Conservation (phyloP, 2,113 vertebrate species). For the Rutilus rutilus region DNA sequence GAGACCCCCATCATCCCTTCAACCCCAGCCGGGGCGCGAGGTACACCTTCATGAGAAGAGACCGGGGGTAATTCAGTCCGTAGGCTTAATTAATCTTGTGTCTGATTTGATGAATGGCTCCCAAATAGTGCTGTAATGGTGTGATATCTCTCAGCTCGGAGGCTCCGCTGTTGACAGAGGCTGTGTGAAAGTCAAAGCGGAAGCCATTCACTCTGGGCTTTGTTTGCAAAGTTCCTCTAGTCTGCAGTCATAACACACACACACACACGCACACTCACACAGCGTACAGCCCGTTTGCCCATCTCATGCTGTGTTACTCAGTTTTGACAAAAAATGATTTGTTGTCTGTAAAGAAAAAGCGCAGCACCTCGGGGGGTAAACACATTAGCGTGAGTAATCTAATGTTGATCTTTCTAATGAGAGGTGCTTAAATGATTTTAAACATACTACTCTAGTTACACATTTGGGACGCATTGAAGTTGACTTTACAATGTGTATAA, state of each 20-base stretch:
- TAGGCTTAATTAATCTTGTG: slow-evolving; percentile 80
- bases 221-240: slow-evolving; percentile 71
- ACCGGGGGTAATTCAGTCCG: slow-evolving; percentile 62
- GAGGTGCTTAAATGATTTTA: slow-evolving; percentile 69
- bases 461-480: slow-evolving; percentile 42
- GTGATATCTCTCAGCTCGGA: slow-evolving; percentile 60
- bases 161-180: slow-evolving; percentile 67
- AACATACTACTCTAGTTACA: slow-evolving; percentile 64
- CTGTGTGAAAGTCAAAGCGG: slow-evolving; percentile 75
- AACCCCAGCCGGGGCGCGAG: slow-evolving; percentile 55
- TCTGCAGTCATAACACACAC: slow-evolving; percentile 54
- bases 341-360: slow-evolving; percentile 66
- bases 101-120: slow-evolving; percentile 82
- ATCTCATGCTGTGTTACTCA: slow-evolving; percentile 69
- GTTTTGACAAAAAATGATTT: slow-evolving; percentile 75
- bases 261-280: not conserved
- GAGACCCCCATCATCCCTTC: slow-evolving; percentile 38
- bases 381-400: slow-evolving; percentile 75
- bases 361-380: slow-evolving; percentile 53
- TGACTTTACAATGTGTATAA: slow-evolving; percentile 59
- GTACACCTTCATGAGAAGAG: slow-evolving; percentile 61
- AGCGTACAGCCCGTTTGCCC: slow-evolving; percentile 27
- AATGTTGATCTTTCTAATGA: slow-evolving; percentile 76
- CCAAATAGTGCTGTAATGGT: slow-evolving; percentile 74
- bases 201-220: slow-evolving; percentile 63